Conservation (phyloP, 2,888 invertebrate genomes). For the Ptycholaimellus sp. region DNA sequence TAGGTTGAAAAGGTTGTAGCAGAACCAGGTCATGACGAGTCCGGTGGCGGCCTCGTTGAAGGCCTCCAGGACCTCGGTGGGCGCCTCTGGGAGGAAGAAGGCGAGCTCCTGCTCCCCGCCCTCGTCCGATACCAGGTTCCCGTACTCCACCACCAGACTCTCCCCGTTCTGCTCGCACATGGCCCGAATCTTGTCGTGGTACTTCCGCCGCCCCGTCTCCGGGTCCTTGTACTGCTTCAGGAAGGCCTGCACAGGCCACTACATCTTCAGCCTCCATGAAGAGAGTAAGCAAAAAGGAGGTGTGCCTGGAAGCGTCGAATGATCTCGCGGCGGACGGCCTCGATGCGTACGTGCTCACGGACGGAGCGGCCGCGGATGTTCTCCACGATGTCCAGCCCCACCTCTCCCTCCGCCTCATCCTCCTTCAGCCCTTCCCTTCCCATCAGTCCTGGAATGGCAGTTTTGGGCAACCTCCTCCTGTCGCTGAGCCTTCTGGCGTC, state of each 20-base stretch:
- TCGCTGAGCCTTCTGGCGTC: not conserved
- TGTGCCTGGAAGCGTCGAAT: slow-evolving; percentile 65
- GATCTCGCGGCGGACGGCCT: slow-evolving; percentile 82
- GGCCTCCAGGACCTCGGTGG: slow-evolving; percentile 33
- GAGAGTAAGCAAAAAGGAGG: no score
- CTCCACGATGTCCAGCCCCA: slow-evolving; percentile 68
- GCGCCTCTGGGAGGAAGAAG: slow-evolving; percentile 89
- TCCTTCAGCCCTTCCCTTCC: slow-evolving; percentile 4
- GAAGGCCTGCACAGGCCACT: slow-evolving; percentile 10
- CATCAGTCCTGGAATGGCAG: not conserved
- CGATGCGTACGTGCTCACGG: slow-evolving; percentile 84
- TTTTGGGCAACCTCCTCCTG: not conserved
- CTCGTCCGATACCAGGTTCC: slow-evolving; percentile 56
- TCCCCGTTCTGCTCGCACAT: slow-evolving; percentile 36
- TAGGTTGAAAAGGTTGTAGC: no score
- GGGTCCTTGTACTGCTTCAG: slow-evolving; percentile 14
- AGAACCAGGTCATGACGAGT: slow-evolving; percentile 59
- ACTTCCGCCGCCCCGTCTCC: slow-evolving; percentile 12
- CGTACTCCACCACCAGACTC: slow-evolving; percentile 75
- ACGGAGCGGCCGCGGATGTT: slow-evolving; percentile 83
- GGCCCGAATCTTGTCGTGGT: slow-evolving; percentile 16
- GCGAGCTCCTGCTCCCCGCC: slow-evolving; percentile 66
- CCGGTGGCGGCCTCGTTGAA: slow-evolving; percentile 32
- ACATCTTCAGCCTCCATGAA: slow-evolving; percentile 32
- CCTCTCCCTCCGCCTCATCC: slow-evolving; percentile 33